Evolutionary conservation across 2,888 invertebrate genomes (phyloP).

Genomic region (Drosophila prolongata): DNA sequence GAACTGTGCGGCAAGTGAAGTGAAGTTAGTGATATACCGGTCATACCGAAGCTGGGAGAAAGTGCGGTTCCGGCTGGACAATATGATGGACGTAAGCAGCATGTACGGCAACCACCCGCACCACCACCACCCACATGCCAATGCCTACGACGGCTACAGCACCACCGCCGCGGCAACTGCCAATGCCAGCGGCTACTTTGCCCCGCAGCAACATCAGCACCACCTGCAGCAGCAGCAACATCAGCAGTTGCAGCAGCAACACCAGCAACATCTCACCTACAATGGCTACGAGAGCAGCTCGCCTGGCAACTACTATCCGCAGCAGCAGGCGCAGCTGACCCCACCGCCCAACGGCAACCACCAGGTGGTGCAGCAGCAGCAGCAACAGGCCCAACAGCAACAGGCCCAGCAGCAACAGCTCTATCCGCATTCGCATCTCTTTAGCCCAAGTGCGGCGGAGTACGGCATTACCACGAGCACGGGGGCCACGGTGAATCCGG

Average conservation of each 20-base stretch:
- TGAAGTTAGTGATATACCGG: slow-evolving; percentile 1
- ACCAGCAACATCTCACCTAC: slow-evolving; percentile 74
- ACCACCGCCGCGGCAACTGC: slow-evolving; percentile 55
- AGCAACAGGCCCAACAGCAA: slow-evolving; percentile 54
- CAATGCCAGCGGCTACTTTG: slow-evolving; percentile 61
- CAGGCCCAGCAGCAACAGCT: slow-evolving; percentile 63
- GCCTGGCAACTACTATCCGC: slow-evolving; percentile 65
- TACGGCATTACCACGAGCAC: slow-evolving; percentile 83
- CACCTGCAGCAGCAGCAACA: slow-evolving; percentile 49
- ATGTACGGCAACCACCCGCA: slow-evolving; percentile 85
- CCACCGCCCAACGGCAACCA: slow-evolving; percentile 66
- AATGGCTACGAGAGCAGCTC: slow-evolving; percentile 78
- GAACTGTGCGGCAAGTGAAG: slow-evolving; percentile 31
- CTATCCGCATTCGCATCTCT: slow-evolving; percentile 83
- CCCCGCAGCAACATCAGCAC: slow-evolving; percentile 53
- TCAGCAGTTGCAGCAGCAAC: slow-evolving; percentile 59
- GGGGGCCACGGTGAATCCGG: slow-evolving; percentile 52
- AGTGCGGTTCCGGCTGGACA: slow-evolving; percentile 63
- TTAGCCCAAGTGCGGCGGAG: slow-evolving; percentile 84
- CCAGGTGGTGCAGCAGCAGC: slow-evolving; percentile 54
- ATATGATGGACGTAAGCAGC: slow-evolving; percentile 85
- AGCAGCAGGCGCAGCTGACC: slow-evolving; percentile 69
- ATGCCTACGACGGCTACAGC: slow-evolving; percentile 80
- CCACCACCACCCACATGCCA: slow-evolving; percentile 83
- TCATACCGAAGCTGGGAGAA: slow-evolving; percentile 3